Conservation (phyloP, 2,888 invertebrate genomes). For the Meghimatium bilineatum region DNA sequence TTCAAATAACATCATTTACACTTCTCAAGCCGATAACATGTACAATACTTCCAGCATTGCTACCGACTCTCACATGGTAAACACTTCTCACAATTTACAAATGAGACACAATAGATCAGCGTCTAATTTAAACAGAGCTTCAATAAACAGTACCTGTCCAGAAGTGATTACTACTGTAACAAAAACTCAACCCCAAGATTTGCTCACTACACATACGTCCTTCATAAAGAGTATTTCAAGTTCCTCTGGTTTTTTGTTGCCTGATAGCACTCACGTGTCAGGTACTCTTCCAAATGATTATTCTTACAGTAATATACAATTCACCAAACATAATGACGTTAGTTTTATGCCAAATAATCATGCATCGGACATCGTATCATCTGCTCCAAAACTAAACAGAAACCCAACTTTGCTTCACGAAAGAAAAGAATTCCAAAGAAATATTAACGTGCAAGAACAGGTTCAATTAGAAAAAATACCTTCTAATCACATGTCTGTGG, state of each 20-base stretch:
- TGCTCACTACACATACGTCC: background rate
- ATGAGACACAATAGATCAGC: background rate
- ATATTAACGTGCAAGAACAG: background rate
- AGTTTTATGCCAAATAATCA: background rate
- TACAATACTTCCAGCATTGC: background rate
- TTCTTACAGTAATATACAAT: background rate
- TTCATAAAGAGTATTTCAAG: too few species aligned
- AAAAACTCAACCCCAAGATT: background rate
- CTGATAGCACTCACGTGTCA: too few species aligned
- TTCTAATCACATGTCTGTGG: background rate
- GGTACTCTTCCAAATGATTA: background rate
- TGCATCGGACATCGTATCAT: background rate
- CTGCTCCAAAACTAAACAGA: background rate
- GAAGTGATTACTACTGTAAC: background rate
- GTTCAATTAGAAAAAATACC: background rate
- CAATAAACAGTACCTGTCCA: background rate
- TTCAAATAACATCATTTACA: background rate
- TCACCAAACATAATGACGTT: too few species aligned
- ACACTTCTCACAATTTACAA: background rate
- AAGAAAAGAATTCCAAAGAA: background rate
- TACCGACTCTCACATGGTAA: background rate
- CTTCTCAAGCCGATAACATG: background rate
- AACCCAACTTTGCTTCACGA: background rate
- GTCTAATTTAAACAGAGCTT: background rate
- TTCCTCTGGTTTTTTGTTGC: too few species aligned